A percentile compares a stretch with the other conserved stretches of the same genome.
Conservation (phyloP, 1,140 invertebrate species). For the Drosophila kanapiae region DNA sequence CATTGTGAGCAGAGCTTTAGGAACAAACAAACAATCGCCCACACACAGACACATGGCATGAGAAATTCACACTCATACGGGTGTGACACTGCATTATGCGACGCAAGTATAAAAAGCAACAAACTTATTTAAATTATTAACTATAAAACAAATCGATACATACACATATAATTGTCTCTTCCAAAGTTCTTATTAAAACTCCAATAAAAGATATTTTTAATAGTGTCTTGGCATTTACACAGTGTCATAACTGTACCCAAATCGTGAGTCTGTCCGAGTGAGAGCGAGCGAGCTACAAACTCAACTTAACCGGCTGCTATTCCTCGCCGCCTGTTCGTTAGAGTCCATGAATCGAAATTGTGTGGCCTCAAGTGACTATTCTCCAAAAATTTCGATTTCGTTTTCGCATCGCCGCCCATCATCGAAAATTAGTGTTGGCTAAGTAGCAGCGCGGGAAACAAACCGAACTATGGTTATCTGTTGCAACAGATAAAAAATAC, state of each 20-base stretch:
- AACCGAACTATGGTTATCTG: background rate
- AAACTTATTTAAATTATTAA: background rate
- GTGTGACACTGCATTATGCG: background rate
- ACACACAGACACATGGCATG: conserved; percentile 17
- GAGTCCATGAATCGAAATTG: conserved; percentile 85
- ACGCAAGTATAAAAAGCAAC: background rate
- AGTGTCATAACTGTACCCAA: conserved; percentile 15
- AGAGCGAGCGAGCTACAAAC: conserved; percentile 38
- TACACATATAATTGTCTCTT: no score
- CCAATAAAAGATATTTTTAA: no score
- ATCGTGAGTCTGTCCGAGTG: conserved; percentile 61
- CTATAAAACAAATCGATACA: no score
- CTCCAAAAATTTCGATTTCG: conserved; percentile 25
- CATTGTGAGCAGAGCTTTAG: conserved; percentile 49
- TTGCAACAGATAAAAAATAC: no score
- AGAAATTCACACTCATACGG: conserved; percentile 63
- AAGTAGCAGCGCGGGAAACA: background rate
- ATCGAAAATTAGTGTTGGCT: conserved; percentile 40
- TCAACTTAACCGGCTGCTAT: conserved; percentile 46
- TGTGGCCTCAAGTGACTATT: conserved; percentile 58
- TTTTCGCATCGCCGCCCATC: conserved; percentile 6
- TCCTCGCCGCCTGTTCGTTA: conserved; percentile 76
- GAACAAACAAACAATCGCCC: conserved; percentile 8
- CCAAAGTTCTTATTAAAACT: no score
- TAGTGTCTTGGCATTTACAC: no score